Conservation (phyloP, 35 echinoderm and acorn worm species). For the Stichopus chloronotus region DNA sequence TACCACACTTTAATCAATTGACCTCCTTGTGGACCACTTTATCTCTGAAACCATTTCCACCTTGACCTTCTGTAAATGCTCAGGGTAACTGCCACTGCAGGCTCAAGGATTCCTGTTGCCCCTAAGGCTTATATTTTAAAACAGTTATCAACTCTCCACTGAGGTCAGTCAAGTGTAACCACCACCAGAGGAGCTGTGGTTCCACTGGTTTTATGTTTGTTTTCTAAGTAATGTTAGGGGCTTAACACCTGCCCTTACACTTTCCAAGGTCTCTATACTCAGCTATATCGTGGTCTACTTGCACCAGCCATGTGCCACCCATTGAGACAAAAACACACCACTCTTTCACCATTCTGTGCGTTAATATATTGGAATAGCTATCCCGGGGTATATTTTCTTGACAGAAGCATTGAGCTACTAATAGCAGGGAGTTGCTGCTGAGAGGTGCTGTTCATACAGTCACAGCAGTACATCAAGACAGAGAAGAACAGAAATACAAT, state of each 20-base stretch:
- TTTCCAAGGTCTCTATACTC: not conserved
- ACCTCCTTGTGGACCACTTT: too few species aligned
- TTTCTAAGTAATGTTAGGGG: not conserved
- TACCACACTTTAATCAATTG: too few species aligned
- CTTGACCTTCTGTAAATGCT: too few species aligned
- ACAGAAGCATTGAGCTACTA: not conserved
- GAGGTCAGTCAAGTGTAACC: not conserved
- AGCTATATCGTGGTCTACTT: not conserved
- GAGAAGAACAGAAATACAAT: too few species aligned
- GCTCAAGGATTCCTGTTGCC: too few species aligned
- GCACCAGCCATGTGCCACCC: not conserved
- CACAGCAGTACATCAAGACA: too few species aligned
- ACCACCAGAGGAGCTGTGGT: not conserved
- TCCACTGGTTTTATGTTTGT: not conserved
- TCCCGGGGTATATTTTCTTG: not conserved
- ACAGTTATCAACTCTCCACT: not conserved
- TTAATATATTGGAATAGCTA: not conserved
- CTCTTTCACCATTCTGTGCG: not conserved
- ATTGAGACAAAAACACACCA: not conserved
- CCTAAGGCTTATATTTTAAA: too few species aligned
- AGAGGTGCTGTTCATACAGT: too few species aligned
- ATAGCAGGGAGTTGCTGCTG: too few species aligned
- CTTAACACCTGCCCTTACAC: not conserved
- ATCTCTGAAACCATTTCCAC: too few species aligned
- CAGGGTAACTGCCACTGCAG: too few species aligned